These are phyloP conservation scores for Ginglymostoma cirratum DNA, from an alignment of 2,113 vertebrate species.

Conservation along the genomic window DNA sequence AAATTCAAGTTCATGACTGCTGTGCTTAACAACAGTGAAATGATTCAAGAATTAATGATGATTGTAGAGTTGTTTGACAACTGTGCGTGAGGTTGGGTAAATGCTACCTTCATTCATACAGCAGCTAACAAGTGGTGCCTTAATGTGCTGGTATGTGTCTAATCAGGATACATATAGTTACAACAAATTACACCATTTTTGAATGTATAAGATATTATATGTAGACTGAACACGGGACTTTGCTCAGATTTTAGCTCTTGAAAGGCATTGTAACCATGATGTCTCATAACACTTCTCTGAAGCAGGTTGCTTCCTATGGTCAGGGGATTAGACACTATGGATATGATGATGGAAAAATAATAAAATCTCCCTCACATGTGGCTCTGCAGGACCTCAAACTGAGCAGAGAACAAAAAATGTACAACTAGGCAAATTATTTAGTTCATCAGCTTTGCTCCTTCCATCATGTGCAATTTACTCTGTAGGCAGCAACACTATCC, in stretches of 20 bases:
- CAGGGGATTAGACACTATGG: not conserved
- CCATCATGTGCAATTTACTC: not conserved
- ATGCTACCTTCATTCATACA: not conserved
- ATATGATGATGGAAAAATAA: not conserved
- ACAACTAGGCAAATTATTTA: not conserved
- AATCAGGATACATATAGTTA: not conserved
- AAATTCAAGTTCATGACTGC: not conserved
- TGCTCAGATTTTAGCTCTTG: not conserved
- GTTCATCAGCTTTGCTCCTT: not conserved
- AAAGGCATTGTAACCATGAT: not conserved
- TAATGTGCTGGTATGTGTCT: not conserved
- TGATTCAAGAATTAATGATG: not conserved
- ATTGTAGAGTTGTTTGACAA: not conserved
- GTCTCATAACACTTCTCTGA: not conserved
- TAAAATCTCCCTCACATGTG: not conserved
- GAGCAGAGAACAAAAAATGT: not conserved
- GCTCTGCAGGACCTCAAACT: not conserved
- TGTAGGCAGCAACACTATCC: not conserved
- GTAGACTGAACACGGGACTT: not conserved
- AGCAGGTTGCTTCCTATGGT: not conserved
- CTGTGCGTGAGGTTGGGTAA: not conserved
- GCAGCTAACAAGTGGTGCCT: not conserved
- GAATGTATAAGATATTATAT: not conserved
- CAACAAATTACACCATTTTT: not conserved
- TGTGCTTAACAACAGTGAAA: not conserved